These are phyloP conservation scores for Donacobius atricapilla DNA, from an alignment of 2,113 vertebrate genomes.

Conservation along the genomic window DNA sequence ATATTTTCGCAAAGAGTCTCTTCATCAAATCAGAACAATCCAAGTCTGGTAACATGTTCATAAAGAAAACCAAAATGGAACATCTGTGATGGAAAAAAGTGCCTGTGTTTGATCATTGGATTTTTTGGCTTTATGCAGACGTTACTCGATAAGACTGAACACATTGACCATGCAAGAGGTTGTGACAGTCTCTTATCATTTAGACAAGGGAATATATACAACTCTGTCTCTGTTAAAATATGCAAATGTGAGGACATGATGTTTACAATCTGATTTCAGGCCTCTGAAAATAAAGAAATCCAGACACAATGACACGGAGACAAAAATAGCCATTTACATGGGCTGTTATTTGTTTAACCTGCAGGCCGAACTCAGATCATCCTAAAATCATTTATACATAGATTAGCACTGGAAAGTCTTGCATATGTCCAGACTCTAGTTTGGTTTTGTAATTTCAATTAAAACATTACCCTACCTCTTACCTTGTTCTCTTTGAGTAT, in stretches of 20 bases:
- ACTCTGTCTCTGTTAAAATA: not conserved
- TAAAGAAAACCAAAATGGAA: not conserved
- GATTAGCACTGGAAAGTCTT: not conserved
- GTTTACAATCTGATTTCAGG: not conserved
- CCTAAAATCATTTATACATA: not conserved
- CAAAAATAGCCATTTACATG: not conserved
- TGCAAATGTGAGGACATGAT: not conserved
- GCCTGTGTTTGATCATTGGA: not conserved
- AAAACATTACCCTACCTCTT: not conserved
- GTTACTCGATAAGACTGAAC: not conserved
- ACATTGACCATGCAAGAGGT: not conserved
- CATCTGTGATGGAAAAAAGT: not conserved
- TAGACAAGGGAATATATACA: not conserved
- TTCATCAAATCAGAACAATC: not conserved
- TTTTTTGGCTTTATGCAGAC: not conserved
- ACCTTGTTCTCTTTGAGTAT: not conserved
- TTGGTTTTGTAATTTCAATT: not conserved
- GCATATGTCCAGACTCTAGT: not conserved
- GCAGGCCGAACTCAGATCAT: not conserved
- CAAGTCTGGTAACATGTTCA: not conserved
- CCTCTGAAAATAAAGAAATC: not conserved
- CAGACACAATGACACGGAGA: not conserved
- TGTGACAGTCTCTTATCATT: not conserved
- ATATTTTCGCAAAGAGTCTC: not conserved
- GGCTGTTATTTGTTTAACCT: not conserved